Evolutionary conservation across 1,140 invertebrate genomes (phyloP).

Genomic region (Drosophila saltans): DNA sequence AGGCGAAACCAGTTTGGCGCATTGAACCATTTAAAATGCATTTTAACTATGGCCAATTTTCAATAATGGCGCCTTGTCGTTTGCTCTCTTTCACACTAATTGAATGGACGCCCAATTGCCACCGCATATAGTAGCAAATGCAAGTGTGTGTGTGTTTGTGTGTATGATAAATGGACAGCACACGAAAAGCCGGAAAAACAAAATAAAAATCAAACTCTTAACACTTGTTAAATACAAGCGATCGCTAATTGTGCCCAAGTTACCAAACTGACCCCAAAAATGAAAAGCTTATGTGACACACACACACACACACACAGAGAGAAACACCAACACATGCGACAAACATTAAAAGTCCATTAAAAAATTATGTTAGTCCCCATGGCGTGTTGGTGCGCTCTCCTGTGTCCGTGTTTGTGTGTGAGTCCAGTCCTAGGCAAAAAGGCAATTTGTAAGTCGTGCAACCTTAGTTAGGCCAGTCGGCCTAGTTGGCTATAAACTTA

Average conservation of each 20-base stretch:
- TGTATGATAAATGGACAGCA: slow-evolving; percentile 38
- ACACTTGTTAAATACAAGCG: slow-evolving; percentile 65
- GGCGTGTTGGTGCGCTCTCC: slow-evolving; percentile 55
- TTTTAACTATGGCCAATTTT: slow-evolving; percentile 24
- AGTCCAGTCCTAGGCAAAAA: slow-evolving; percentile 37
- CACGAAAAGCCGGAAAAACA: slow-evolving; percentile 25
- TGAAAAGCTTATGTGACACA: slow-evolving; percentile 49
- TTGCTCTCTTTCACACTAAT: slow-evolving; percentile 22
- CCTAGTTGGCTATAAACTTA: slow-evolving; percentile 25
- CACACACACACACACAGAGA: slow-evolving; percentile 16
- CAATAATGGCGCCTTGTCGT: slow-evolving; percentile 39
- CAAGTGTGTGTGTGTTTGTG: too few species aligned
- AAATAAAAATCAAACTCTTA: slow-evolving; percentile 50
- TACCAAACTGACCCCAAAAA: slow-evolving; percentile 49
- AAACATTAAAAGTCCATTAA: slow-evolving; percentile 81
- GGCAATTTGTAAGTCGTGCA: slow-evolving; percentile 14
- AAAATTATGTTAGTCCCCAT: slow-evolving; percentile 66
- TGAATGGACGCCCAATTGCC: slow-evolving; percentile 39
- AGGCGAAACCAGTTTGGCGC: slow-evolving; percentile 25
- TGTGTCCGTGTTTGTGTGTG: slow-evolving; percentile 23
- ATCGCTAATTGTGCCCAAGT: slow-evolving; percentile 64
- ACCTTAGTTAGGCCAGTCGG: slow-evolving; percentile 43
- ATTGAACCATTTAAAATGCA: slow-evolving; percentile 38
- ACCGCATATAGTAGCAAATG: neutral
- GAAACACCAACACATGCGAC: slow-evolving; percentile 47